phyloP scores from a whole-genome alignment of 2,888 invertebrate genomes.

The Azorinus chamasolen region DNA sequence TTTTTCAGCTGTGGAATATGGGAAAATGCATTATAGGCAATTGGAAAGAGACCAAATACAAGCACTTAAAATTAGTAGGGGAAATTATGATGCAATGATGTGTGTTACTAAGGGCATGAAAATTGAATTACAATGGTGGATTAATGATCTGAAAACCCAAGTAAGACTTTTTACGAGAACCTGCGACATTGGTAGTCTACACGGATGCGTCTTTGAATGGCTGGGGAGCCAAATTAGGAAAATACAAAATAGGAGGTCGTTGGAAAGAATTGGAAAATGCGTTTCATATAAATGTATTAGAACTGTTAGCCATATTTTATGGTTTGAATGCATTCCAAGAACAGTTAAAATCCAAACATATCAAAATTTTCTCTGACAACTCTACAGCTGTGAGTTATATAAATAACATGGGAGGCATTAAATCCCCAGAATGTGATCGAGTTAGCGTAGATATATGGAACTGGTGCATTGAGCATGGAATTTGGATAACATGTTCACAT shows the following conservation, averaged over 20 bases:
- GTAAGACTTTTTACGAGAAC: neutral
- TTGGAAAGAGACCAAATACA: conserved; percentile 25
- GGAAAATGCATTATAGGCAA: conserved; percentile 26
- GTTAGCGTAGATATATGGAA: conserved; percentile 21
- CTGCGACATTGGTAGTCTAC: neutral
- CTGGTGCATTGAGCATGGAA: conserved; percentile 18
- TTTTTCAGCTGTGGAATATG: conserved; percentile 42
- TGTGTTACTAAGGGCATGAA: conserved; percentile 6
- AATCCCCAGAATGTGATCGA: neutral
- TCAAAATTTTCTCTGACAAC: conserved; percentile 39
- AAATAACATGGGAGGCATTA: conserved; percentile 31
- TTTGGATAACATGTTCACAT: conserved; percentile 25
- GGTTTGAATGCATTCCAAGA: conserved; percentile 17
- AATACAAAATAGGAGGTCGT: conserved; percentile 13
- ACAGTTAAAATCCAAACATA: conserved; percentile 21
- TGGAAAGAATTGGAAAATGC: conserved; percentile 13
- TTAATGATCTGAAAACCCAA: conserved; percentile 8
- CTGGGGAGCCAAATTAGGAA: conserved; percentile 25
- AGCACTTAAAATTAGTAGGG: conserved; percentile 4
- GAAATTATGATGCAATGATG: conserved; percentile 31
- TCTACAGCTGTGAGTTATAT: conserved; percentile 41
- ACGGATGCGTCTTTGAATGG: conserved; percentile 33
- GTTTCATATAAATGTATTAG: conserved; percentile 31
- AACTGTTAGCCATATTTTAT: conserved; percentile 21
- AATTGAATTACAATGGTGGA: conserved; percentile 30